phyloP scores from a whole-genome alignment of 2,888 invertebrate genomes.

The Neocrepidodera transversa region DNA sequence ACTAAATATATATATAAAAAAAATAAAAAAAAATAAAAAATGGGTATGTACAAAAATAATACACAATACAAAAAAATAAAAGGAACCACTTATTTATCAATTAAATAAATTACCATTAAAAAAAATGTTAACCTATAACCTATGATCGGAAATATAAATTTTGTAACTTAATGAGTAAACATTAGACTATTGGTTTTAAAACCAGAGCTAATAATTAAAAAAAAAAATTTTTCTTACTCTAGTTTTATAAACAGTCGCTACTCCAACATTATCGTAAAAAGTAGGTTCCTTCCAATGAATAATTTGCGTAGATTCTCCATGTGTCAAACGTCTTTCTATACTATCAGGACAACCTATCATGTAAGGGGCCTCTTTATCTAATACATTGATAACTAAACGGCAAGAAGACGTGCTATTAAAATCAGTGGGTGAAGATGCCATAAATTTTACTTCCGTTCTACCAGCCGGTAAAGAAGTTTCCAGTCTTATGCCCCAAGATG shows the following conservation, averaged over 20 bases:
- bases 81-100: too few species aligned
- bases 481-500: conserved; percentile 69
- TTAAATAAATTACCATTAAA: too few species aligned
- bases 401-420: conserved; percentile 65
- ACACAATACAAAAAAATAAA: too few species aligned
- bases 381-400: conserved; percentile 66
- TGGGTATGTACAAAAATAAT: too few species aligned
- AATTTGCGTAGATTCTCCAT: conserved; percentile 64
- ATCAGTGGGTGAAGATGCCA: conserved; percentile 64
- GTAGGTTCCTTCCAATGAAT: conserved; percentile 72
- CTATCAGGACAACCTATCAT: conserved; percentile 68
- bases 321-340: conserved; percentile 65
- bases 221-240: conserved; percentile 63
- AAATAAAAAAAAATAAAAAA: too few species aligned
- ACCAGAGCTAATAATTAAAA: too few species aligned
- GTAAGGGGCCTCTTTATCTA: conserved; percentile 66
- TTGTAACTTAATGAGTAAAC: too few species aligned
- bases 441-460: conserved; percentile 66
- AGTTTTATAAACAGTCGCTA: conserved; percentile 67
- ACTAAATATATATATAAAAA: too few species aligned
- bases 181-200: too few species aligned
- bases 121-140: too few species aligned
- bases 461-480: conserved; percentile 68
- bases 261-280: conserved; percentile 66
- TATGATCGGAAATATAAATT: too few species aligned